phyloP scores from a whole-genome alignment of 2,113 vertebrate species.

The Alligator mississippiensis region DNA sequence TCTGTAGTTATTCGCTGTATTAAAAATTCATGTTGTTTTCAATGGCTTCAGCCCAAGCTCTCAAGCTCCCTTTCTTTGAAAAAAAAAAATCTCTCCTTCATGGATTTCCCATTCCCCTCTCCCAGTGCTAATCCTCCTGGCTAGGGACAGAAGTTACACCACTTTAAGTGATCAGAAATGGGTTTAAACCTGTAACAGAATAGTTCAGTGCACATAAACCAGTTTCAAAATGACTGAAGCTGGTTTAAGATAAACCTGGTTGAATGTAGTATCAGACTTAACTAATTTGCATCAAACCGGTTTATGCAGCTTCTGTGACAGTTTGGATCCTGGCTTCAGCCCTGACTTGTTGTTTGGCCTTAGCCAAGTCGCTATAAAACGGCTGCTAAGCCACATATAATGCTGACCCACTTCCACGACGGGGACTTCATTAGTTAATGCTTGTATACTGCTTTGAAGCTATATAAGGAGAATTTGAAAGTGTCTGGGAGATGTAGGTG shows the following conservation, averaged over 20 bases:
- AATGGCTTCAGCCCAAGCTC: not conserved
- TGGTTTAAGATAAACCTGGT: no score
- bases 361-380: constrained; percentile 66
- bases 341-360: constrained; percentile 67
- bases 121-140: constrained; percentile 44
- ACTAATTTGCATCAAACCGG: no score
- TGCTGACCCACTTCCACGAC: constrained; percentile 67
- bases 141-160: no score
- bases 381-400: constrained; percentile 65
- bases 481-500: constrained; percentile 63
- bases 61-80: not conserved
- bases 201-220: no score
- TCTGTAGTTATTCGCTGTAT: not conserved
- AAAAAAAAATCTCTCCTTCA: not conserved
- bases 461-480: constrained; percentile 70
- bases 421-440: constrained; percentile 26
- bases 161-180: no score
- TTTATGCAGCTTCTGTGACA: no score
- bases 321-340: constrained; percentile 26
- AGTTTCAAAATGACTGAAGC: no score
- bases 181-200: no score
- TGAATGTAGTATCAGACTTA: no score
- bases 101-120: not conserved
- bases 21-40: not conserved
- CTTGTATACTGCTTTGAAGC: constrained; percentile 66